Percentiles rank a stretch among this genome's conserved stretches.
Evolutionary conservation across 2,888 invertebrate genomes (phyloP).

Genomic region (Serripes groenlandicus): DNA sequence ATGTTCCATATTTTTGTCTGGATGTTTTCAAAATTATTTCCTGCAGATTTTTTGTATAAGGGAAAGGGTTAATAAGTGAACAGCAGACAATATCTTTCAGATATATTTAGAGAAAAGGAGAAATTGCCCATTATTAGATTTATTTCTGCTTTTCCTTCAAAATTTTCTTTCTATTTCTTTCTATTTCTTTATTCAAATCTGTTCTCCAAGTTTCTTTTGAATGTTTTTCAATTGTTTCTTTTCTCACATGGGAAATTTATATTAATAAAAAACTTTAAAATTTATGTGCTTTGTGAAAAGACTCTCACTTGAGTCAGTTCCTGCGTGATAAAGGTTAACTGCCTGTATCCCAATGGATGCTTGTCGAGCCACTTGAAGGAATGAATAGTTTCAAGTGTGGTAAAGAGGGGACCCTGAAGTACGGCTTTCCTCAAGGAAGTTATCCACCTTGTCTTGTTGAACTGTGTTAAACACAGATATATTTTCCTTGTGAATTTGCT

Average conservation of each 20-base stretch:
- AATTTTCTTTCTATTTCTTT: not conserved
- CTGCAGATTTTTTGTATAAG: no score
- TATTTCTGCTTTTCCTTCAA: not conserved
- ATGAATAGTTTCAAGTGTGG: conserved; percentile 1
- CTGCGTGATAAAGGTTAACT: not conserved
- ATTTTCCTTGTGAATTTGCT: not conserved
- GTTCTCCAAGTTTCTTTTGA: no score
- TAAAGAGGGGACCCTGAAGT: not conserved
- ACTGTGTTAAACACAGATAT: not conserved
- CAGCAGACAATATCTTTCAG: not conserved
- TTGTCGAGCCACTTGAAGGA: conserved; percentile 4
- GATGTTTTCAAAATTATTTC: no score
- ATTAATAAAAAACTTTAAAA: no score
- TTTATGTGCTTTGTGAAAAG: no score
- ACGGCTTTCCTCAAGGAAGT: conserved; percentile 20
- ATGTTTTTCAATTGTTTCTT: no score
- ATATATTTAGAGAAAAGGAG: not conserved
- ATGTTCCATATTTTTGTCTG: no score
- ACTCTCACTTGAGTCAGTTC: not conserved
- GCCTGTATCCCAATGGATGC: not conserved
- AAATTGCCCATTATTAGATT: not conserved
- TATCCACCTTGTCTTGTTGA: not conserved
- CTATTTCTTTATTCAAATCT: no score
- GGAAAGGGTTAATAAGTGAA: no score
- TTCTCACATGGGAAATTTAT: no score